These are phyloP conservation scores for Machimus atricapillus DNA, from an alignment of 2,888 invertebrate genomes.

Conservation along the genomic window DNA sequence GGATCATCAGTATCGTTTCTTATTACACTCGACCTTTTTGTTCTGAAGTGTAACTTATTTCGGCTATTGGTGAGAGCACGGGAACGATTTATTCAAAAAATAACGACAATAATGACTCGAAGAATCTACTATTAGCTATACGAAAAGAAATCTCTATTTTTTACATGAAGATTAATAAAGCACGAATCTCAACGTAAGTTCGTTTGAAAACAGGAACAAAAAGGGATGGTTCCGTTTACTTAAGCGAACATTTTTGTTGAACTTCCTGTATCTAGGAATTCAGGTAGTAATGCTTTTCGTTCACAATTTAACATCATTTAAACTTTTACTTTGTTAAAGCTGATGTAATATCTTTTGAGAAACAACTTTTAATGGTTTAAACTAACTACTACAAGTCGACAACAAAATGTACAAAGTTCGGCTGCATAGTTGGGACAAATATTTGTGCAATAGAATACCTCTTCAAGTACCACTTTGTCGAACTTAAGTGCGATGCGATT, in stretches of 20 bases:
- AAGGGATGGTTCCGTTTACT: background rate
- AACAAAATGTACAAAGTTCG: background rate
- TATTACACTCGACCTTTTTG: too few relatives aligned
- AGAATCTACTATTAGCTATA: too few relatives aligned
- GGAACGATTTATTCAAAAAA: too few relatives aligned
- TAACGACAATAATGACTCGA: too few relatives aligned
- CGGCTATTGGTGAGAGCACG: too few relatives aligned
- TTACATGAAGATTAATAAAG: too few relatives aligned
- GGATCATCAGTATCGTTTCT: too few relatives aligned
- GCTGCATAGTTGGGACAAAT: background rate
- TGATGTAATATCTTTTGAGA: background rate
- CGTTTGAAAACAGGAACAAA: too few relatives aligned
- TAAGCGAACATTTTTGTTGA: background rate
- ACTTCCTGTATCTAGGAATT: background rate
- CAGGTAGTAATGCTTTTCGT: background rate
- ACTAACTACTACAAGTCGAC: background rate
- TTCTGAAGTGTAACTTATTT: too few relatives aligned
- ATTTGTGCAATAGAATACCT: background rate
- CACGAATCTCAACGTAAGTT: too few relatives aligned
- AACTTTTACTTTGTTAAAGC: background rate
- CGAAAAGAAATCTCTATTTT: too few relatives aligned
- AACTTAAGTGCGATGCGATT: background rate
- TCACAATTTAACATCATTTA: too few relatives aligned
- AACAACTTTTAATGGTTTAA: background rate
- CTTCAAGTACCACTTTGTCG: background rate